Evolutionary conservation across 2,797 vertebrate species (phyloP), one percentile per base, ranked within the genome.

Genomic region (Melanotaenia trifasciata): DNA sequence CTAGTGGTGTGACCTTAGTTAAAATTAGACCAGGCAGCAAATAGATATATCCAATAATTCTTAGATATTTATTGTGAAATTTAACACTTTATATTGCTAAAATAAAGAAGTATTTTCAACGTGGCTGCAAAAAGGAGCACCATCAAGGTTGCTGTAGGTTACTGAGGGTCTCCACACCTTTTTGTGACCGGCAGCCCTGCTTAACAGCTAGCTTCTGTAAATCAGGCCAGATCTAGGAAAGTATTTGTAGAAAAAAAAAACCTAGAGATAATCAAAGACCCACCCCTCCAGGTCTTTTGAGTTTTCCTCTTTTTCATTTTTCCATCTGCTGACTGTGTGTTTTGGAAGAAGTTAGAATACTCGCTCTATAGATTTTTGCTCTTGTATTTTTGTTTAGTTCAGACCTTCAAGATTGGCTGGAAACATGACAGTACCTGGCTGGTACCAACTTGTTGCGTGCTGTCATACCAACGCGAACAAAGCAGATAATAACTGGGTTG

Each of bases 371-470:
- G 3, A 1, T 13, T 1, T 68, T 22, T 20, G 4, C 2, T 10
- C 1, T 64, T 35, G 33, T 58, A 3, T 35, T 43, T 7, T 0
- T 2, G 16, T 5, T 57, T 11, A 24, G 22, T 28, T 24, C 33
- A 28, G 47, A 30, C 4, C 1, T 77, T 40, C 38, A 53, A 43
- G 36, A 28, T 24, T 18, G 5, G 14, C 36, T 47, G 68, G 61
- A 53, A 45, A 63, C 33, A 66, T 70, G 82, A 60, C 43, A 38
- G 67, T 78, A 66, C 63, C 33, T 51, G 60, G 62, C 33, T 51
- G n/a, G 28, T 63, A 60, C 67, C 35, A 14, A 90, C 86, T 75
- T 88, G 88, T 85, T 61, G 33, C 58, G 16, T 61, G 28, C 8
- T 70, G 62, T 78, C 64, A 30, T 76, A 14, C 18, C 57, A 9